Conservation (phyloP, 2,797 vertebrate genomes). For the Okamejei kenojei region DNA sequence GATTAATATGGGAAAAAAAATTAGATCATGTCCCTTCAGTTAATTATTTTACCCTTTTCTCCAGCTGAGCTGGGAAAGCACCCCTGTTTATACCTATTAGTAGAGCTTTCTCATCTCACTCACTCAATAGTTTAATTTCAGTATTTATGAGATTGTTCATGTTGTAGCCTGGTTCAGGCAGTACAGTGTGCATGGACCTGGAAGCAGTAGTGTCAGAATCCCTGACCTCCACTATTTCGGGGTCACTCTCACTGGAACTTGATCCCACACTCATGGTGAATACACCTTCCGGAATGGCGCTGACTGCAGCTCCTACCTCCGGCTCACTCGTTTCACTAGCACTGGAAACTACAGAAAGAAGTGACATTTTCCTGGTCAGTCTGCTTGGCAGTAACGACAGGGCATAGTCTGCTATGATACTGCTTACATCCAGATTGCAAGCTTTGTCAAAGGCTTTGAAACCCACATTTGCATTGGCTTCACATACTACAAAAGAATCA, state of each 20-base stretch:
- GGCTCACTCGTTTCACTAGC: slow-evolving; percentile 77
- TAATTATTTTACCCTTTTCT: background rate
- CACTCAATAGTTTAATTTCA: slow-evolving; percentile 79
- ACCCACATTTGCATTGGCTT: slow-evolving; percentile 84
- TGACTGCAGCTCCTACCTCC: slow-evolving; percentile 64
- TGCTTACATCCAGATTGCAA: slow-evolving; percentile 77
- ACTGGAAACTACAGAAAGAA: slow-evolving; percentile 70
- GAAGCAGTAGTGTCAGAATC: slow-evolving; percentile 45
- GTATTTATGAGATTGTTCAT: slow-evolving; percentile 76
- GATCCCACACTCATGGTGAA: slow-evolving; percentile 75
- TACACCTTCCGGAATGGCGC: slow-evolving; percentile 63
- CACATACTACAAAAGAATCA: slow-evolving; percentile 80
- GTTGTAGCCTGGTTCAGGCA: slow-evolving; percentile 68
- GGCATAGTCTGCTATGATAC: slow-evolving; percentile 78
- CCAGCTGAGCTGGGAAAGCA: slow-evolving; percentile 19
- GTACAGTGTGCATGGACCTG: slow-evolving; percentile 51
- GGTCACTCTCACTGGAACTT: slow-evolving; percentile 78
- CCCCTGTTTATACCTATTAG: slow-evolving; percentile 24
- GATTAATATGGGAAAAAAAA: no score
- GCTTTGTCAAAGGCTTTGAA: slow-evolving; percentile 86
- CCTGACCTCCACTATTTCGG: slow-evolving; percentile 67
- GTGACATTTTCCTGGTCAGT: slow-evolving; percentile 74
- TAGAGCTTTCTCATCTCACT: slow-evolving; percentile 57
- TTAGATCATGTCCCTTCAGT: background rate
- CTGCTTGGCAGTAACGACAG: slow-evolving; percentile 75